Base-by-base conservation (phyloP, 2,888 invertebrate genomes). In the Diploptera punctata region DNA sequence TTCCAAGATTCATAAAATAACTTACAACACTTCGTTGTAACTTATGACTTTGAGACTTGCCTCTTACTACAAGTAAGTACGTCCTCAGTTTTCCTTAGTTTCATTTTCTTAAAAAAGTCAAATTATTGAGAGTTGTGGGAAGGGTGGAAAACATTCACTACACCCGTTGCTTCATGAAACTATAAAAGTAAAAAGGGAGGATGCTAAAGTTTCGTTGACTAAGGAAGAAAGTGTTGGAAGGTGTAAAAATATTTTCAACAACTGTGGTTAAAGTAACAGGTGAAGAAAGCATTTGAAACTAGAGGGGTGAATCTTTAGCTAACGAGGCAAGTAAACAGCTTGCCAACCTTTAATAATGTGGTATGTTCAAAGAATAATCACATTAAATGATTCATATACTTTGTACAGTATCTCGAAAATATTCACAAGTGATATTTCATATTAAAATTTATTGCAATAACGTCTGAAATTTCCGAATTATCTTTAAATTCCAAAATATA, bases 81-180 rank as follows among this genome's bases (percentile, higher is more conserved):
- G n/a, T n/a, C 21, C 26, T 54, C 10, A n/a, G 29, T 29, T n/a
- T 57, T n/a, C 24, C n/a, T 57, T 24, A 29, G n/a, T n/a, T n/a
- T n/a, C n/a, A n/a, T n/a, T n/a, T n/a, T n/a, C 49, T 54, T 49
- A 43, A 52, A 33, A 33, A 60, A 38, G 47, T 24, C 54, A 57
- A 68, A 68, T 68, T 68, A 68, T 68, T 54, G 43, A 52, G 57
- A 26, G 57, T n/a, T n/a, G n/a, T n/a, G n/a, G n/a, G n/a, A n/a
- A n/a, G n/a, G n/a, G n/a, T n/a, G n/a, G n/a, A n/a, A n/a, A 33
- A 57, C 68, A 68, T 68, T 68, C 18, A 38, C 43, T 16, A 16
- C 68, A 68, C 4, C 68, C 68, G 68, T 57, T 43, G 26, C 68
- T 18, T 19, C 16, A 38, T 43, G 16, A 65, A 43, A 61, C 61